Evolutionary conservation across 2,797 vertebrate species (phyloP).

Genomic region (Hippocampus kuda): DNA sequence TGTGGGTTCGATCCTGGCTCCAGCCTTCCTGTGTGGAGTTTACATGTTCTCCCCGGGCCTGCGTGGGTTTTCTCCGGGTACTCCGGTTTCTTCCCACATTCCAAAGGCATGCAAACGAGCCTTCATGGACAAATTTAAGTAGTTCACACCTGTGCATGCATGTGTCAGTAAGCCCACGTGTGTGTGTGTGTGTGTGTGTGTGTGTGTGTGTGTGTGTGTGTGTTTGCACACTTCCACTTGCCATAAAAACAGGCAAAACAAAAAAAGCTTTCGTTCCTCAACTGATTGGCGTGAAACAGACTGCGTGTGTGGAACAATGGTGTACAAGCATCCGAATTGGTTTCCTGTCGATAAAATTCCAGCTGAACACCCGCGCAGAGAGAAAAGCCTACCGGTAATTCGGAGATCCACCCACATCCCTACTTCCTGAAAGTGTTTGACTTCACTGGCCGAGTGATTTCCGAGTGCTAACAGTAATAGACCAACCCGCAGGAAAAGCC

Average conservation of each 20-base stretch:
- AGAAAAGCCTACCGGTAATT: background rate
- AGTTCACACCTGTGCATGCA: background rate
- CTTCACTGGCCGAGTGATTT: background rate
- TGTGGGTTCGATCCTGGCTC: too few species aligned
- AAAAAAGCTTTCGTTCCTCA: background rate
- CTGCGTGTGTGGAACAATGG: background rate
- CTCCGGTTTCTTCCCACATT: too few species aligned
- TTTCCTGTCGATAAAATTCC: conserved; percentile 1
- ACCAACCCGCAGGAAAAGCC: too few species aligned
- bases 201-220: too few species aligned
- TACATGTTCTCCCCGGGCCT: too few species aligned
- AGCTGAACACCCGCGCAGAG: background rate
- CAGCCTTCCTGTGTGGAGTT: too few species aligned
- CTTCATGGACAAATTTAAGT: background rate
- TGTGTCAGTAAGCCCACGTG: conserved; percentile 6
- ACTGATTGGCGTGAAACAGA: background rate
- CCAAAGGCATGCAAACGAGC: background rate
- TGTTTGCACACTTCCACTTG: background rate
- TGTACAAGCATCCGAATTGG: background rate
- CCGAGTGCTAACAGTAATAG: too few species aligned
- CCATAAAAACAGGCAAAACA: conserved; percentile 1
- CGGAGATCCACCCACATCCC: background rate
- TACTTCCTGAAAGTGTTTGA: background rate
- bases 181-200: too few species aligned
- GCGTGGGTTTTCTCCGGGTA: too few species aligned